Evolutionary conservation across 2,888 invertebrate genomes (phyloP).

Genomic region (Parasteatoda lunata): DNA sequence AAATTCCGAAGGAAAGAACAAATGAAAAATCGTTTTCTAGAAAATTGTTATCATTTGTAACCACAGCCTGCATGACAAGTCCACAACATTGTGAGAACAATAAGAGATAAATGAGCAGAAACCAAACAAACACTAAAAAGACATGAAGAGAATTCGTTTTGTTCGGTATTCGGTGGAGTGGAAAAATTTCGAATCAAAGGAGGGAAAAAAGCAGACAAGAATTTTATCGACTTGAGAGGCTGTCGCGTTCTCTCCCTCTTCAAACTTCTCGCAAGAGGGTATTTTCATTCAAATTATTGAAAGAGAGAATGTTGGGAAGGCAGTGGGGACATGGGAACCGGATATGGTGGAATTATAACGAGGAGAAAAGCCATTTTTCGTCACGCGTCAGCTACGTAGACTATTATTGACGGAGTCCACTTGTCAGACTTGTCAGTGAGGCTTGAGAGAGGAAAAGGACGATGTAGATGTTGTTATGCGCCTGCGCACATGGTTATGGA

Average conservation of each 20-base stretch:
- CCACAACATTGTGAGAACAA: neutral
- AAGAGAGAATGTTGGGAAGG: neutral
- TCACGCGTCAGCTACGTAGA: neutral
- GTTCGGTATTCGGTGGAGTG: neutral
- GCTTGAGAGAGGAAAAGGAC: slow-evolving; percentile 27
- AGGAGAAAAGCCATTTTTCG: neutral
- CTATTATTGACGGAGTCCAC: slow-evolving; percentile 25
- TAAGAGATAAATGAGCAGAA: neutral
- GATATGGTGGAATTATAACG: neutral
- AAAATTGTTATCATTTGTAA: too few species aligned
- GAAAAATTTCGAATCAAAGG: neutral
- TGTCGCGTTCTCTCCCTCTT: neutral
- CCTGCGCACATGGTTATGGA: slow-evolving; percentile 32
- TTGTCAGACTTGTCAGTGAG: slow-evolving; percentile 65
- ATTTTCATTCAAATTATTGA: neutral
- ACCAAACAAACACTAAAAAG: neutral
- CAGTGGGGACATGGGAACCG: neutral
- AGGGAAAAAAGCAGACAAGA: neutral
- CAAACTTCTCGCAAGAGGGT: neutral
- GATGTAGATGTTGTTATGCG: slow-evolving; percentile 43
- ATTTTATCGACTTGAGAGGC: slow-evolving; percentile 5
- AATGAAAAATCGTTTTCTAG: too few species aligned
- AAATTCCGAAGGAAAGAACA: too few species aligned
- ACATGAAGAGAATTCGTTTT: neutral
- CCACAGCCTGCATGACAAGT: neutral